Evolutionary conservation across 2,888 invertebrate genomes (phyloP).

Genomic region (Azorinus chamasolen): DNA sequence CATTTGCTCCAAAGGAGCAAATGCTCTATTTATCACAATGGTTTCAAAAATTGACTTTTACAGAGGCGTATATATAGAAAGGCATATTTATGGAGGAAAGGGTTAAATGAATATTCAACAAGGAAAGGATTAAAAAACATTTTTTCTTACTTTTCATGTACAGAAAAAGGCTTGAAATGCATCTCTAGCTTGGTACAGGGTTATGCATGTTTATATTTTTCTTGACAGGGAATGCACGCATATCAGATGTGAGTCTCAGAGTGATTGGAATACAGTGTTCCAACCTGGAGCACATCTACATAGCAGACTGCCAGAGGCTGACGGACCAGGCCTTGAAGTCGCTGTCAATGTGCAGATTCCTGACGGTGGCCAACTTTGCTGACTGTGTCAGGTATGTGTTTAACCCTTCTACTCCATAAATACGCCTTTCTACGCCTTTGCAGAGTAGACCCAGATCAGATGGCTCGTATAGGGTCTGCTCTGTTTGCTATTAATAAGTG

Average conservation of each 20-base stretch:
- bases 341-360: slow-evolving; percentile 78
- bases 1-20: no score
- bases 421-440: neutral
- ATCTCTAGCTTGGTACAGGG: no score
- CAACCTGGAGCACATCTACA: slow-evolving; percentile 83
- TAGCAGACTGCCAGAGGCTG: slow-evolving; percentile 85
- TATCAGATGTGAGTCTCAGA: slow-evolving; percentile 83
- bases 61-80: no score
- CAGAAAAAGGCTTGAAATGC: no score
- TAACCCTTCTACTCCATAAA: no score
- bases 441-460: no score
- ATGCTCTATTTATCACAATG: no score
- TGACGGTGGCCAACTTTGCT: slow-evolving; percentile 85
- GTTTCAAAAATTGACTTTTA: no score
- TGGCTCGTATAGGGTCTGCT: neutral
- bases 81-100: no score
- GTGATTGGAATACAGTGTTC: slow-evolving; percentile 81
- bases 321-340: slow-evolving; percentile 84
- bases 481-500: neutral
- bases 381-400: slow-evolving; percentile 85
- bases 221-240: slow-evolving; percentile 81
- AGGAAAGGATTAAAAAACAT: no score
- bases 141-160: no score
- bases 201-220: neutral
- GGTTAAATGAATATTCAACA: no score